A percentile compares a stretch with the other conserved stretches of the same genome.
These are phyloP conservation scores for Pterostichus niger DNA, from an alignment of 2,888 invertebrate genomes.

Conservation along the genomic window DNA sequence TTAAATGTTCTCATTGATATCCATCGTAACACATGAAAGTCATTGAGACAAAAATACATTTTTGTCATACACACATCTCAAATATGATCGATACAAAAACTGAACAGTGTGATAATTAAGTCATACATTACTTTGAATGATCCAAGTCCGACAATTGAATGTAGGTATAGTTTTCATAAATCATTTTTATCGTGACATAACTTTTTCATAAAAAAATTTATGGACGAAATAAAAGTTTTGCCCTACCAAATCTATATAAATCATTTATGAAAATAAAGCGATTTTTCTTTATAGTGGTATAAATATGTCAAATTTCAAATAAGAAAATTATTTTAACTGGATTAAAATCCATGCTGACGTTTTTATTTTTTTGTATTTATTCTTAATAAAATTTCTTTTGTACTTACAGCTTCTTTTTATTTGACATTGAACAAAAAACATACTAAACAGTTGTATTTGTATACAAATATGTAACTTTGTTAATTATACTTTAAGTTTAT, in stretches of 20 bases:
- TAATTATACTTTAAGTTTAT: conserved; percentile 33
- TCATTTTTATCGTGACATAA: too few relatives aligned
- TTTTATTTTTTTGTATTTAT: neutral
- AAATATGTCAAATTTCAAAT: neutral
- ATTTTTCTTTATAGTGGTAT: neutral
- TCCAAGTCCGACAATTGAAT: too few relatives aligned
- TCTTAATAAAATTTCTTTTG: conserved; percentile 1
- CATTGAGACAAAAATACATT: neutral
- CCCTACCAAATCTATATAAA: too few relatives aligned
- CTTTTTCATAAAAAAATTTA: too few relatives aligned
- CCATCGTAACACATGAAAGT: neutral
- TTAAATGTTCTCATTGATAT: conserved; percentile 23
- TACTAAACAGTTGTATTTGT: conserved; percentile 30
- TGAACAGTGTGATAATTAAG: too few relatives aligned
- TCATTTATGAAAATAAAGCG: too few relatives aligned
- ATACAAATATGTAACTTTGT: conserved; percentile 31
- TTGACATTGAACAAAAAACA: conserved; percentile 8
- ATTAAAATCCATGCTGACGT: too few relatives aligned
- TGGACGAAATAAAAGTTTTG: too few relatives aligned
- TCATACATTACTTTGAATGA: too few relatives aligned
- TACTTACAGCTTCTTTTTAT: conserved; percentile 44
- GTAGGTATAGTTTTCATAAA: too few relatives aligned
- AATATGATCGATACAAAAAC: too few relatives aligned
- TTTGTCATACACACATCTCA: neutral
- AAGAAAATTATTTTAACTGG: neutral